Base-by-base conservation (phyloP, 2,797 vertebrate species). In the Nyctalus aviator region DNA sequence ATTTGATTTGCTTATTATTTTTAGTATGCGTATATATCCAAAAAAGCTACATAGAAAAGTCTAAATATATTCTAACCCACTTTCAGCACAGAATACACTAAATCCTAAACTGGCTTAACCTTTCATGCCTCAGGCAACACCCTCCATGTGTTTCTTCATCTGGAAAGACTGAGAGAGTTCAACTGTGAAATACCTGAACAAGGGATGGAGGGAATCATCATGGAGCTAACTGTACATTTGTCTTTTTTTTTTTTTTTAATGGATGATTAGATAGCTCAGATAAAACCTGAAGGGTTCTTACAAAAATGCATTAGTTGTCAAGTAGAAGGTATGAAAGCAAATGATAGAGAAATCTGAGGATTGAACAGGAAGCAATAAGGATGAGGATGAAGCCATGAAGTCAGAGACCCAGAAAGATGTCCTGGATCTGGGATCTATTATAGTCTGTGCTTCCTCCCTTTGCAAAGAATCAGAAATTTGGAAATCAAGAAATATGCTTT, bases 61-160 rank as follows among this genome's bases (percentile, higher is more conserved):
- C 46, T 66, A 90, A 86, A 64, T 48, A 20, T 30, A 75, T 75
- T 69, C 37, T 59, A 73, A 37, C 7, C 94, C 69, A 35, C 76
- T 86, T 68, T 79, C 11, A 5, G 12, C 2, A 12, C 27, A 41
- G 46, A 66, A 64, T 35, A 35, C 30, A 71, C 50, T n/a, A 62
- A 57, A 85, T 90, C 50, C 62, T 83, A 71, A 81, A 55, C 1
- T 48, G 41, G 77, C 55, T 81, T 35, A 41, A 71, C 27, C 37
- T 77, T 88, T 64, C 57, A 92, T 75, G 72, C 77, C 64, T 90
- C 50, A 30, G 59, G 57, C 46, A 55, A 66, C 20, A 72, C 8
- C 12, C 20, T 85, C 17, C 25, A 37, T 37, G 77, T 83, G 30
- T 66, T 72, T 30, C 59, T 94, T 57, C 66, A 20, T 59, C 76